Evolutionary conservation across 2,888 invertebrate genomes (phyloP), one percentile per base, ranked within the genome.

Genomic region (Lasioglossum figueresi): DNA sequence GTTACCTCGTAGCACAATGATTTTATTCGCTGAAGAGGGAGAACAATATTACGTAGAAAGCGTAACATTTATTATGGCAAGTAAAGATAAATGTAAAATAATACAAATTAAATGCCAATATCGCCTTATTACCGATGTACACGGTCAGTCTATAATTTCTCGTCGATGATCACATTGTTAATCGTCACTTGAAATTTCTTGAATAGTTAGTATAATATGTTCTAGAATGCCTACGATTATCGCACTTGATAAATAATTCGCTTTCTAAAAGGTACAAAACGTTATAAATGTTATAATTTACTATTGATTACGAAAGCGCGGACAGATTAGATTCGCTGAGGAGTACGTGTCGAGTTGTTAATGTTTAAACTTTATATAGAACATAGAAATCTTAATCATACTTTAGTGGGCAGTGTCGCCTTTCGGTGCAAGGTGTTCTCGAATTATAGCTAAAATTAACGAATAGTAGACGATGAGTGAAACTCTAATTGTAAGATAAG

Each of bases 81-180:
- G 48, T 89, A 77, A 76, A 73, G 52, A 45, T 76, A 76, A 43
- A 88, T 23, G 75, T 75, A 81, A 88, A 82, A 66, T 59, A 74
- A 70, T 83, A 72, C 82, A 75, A 82, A 72, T 84, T 77, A 84
- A 84, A 84, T 84, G 80, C 76, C 85, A 84, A 76, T 84, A 37
- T 87, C 52, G 72, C 59, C 77, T 73, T 71, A 63, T 80, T 76
- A 76, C 19, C 19, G 37, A 85, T 80, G 81, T 52, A 52, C 82
- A 56, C 72, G 27, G 66, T 89, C 88, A 89, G 89, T 88, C 84
- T 89, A 87, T 89, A 79, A 82, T 84, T 84, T 79, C 76, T 84
- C 80, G 37, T 59, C 52, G 66, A 78, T 66, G 63, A 73, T 40
- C 40, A 4, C 12, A 10, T 43, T 68, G 12, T 37, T 0, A 10